Percentiles rank a stretch among this genome's conserved stretches.
Evolutionary conservation across 2,888 invertebrate genomes (phyloP).

Genomic region (Scaptomyza tumidula): DNA sequence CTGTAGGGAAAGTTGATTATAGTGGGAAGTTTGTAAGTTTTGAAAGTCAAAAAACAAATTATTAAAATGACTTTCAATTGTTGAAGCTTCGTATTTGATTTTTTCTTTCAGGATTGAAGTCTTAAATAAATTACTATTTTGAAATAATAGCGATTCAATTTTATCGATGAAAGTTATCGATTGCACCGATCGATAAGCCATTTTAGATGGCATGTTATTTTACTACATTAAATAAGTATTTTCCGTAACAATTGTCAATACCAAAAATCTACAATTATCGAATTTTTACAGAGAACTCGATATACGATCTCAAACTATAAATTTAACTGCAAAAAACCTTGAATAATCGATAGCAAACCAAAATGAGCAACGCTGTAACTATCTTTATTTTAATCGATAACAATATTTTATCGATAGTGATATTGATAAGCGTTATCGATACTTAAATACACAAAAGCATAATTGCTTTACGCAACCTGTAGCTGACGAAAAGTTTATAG

Average conservation of each 20-base stretch:
- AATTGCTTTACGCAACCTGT: too few relatives aligned
- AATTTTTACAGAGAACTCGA: not conserved
- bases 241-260: not conserved
- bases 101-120: not conserved
- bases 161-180: not conserved
- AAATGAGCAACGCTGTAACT: too few relatives aligned
- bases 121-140: too few relatives aligned
- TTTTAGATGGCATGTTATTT: not conserved
- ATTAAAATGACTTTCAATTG: not conserved
- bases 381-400: not conserved
- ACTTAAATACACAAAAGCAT: too few relatives aligned
- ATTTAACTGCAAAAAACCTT: not conserved
- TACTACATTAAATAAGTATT: not conserved
- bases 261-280: not conserved
- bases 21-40: conserved; percentile 11
- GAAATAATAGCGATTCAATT: too few relatives aligned
- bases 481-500: too few relatives aligned
- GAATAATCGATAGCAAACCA: not conserved
- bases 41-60: not conserved
- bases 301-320: too few relatives aligned
- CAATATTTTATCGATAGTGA: conserved; percentile 1
- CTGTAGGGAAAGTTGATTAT: conserved; percentile 58
- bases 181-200: not conserved
- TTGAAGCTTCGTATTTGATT: not conserved
- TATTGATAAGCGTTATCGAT: too few relatives aligned